phyloP scores from a whole-genome alignment of 2,797 vertebrate genomes.

The Spatula clypeata region DNA sequence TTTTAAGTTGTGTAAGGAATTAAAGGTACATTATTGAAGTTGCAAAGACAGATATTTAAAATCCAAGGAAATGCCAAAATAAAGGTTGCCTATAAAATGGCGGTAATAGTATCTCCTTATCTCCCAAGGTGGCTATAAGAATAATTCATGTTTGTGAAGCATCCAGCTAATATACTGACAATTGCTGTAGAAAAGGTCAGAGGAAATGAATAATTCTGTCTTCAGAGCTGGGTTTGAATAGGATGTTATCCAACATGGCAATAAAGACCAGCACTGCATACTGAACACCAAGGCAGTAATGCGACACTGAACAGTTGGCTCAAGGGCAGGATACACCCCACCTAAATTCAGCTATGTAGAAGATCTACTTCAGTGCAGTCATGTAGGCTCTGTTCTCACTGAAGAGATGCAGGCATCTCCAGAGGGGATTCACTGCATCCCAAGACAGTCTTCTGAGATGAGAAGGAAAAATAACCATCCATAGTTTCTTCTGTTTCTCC shows the following conservation, averaged over 20 bases:
- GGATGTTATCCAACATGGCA: background rate
- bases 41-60: background rate
- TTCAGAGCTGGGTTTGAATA: background rate
- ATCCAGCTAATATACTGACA: background rate
- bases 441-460: background rate
- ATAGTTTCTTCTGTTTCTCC: background rate
- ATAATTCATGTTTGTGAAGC: slow-evolving; percentile 15
- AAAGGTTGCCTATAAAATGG: background rate
- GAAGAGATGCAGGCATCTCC: background rate
- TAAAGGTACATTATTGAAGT: background rate
- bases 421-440: background rate
- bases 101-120: background rate
- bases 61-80: background rate
- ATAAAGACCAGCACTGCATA: background rate
- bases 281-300: background rate
- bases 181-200: slow-evolving; percentile 31
- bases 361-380: background rate
- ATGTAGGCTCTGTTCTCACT: background rate
- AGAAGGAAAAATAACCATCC: background rate
- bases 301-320: background rate
- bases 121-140: background rate
- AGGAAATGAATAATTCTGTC: slow-evolving; percentile 35
- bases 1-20: background rate
- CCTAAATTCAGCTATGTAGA: background rate
- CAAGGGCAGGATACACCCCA: slow-evolving; percentile 5